A percentile compares a stretch with the other conserved stretches of the same genome.
Conservation (phyloP, 23 tunicate species). For the Styela clava region DNA sequence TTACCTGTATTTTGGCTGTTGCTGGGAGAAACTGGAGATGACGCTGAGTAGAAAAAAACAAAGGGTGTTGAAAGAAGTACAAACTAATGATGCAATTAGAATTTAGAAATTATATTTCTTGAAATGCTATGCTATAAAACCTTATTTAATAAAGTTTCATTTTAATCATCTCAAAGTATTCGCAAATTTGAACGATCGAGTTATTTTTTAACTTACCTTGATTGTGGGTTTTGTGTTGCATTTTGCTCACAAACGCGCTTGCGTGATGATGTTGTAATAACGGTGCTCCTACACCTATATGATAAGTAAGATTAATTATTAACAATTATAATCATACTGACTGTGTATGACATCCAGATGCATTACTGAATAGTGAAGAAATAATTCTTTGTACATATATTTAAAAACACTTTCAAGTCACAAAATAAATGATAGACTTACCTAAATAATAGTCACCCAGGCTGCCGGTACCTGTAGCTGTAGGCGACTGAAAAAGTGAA, state of each 20-base stretch:
- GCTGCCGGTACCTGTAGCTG: conserved; percentile 24
- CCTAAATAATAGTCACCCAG: conserved; percentile 35
- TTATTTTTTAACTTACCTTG: conserved; percentile 9
- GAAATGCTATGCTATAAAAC: neutral
- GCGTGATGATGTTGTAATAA: conserved; percentile 55
- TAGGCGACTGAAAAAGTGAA: conserved; percentile 38
- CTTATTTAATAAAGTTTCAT: neutral
- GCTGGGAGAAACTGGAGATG: neutral
- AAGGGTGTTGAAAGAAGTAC: neutral
- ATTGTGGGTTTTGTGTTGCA: conserved; percentile 38
- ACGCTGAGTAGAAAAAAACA: neutral
- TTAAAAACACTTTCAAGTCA: too few species aligned
- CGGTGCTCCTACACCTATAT: conserved; percentile 36
- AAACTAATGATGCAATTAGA: too few species aligned
- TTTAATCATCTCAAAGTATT: too few species aligned
- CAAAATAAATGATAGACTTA: conserved; percentile 4
- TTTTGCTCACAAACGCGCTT: conserved; percentile 65
- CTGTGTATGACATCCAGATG: neutral
- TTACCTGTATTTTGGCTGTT: conserved; percentile 14
- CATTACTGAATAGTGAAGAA: too few species aligned
- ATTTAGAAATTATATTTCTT: neutral
- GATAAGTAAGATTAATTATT: neutral
- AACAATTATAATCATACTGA: neutral
- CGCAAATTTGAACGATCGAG: too few species aligned
- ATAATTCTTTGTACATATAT: too few species aligned